phyloP scores from a whole-genome alignment of 2,797 vertebrate species.

The Eurystomus glaucurus region DNA sequence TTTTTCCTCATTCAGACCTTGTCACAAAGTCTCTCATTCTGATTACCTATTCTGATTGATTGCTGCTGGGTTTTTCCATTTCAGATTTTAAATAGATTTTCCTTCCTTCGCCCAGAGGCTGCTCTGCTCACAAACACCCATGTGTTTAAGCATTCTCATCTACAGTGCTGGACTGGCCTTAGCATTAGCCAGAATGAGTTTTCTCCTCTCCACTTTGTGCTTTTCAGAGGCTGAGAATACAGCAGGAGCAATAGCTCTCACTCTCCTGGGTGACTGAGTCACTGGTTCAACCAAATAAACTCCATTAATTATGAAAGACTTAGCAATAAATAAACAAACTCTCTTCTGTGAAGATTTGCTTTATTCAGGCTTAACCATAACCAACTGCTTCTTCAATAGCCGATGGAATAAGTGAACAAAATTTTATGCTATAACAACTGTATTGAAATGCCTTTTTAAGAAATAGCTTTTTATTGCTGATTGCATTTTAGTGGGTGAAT shows the following conservation, averaged over 20 bases:
- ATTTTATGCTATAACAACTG: background rate
- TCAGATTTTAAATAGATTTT: background rate
- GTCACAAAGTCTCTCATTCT: background rate
- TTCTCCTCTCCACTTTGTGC: background rate
- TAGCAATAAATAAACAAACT: slow-evolving; percentile 10
- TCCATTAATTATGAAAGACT: slow-evolving; percentile 37
- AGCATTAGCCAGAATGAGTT: background rate
- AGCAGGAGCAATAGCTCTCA: background rate
- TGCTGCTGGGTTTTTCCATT: background rate
- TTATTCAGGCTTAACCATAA: background rate
- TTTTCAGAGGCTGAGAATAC: background rate
- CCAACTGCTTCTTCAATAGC: background rate
- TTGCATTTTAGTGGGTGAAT: background rate
- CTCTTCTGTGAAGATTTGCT: background rate
- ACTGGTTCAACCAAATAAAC: slow-evolving; percentile 17
- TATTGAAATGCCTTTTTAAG: background rate
- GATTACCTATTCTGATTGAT: background rate
- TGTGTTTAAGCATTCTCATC: background rate
- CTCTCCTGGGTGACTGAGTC: slow-evolving; percentile 7
- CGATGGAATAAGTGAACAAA: background rate
- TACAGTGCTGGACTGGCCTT: background rate
- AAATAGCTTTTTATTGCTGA: background rate
- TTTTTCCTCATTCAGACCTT: background rate
- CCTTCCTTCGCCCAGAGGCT: background rate
- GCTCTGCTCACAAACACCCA: background rate